Evolutionary conservation across 2,888 invertebrate species (phyloP).

Genomic region (Eupsilia transversa): DNA sequence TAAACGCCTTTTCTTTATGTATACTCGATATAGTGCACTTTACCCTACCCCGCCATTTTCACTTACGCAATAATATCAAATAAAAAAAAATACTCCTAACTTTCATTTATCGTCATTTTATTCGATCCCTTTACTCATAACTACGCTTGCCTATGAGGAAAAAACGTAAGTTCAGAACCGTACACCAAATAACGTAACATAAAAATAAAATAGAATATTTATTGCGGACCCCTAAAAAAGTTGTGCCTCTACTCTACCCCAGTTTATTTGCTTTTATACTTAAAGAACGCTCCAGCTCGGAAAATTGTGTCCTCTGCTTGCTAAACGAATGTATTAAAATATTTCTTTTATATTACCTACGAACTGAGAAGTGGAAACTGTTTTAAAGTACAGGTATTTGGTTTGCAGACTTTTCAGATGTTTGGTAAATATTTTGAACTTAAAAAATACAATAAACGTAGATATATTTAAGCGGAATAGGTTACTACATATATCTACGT

Average conservation of each 20-base stretch:
- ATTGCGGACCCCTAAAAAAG: slow-evolving; percentile 60
- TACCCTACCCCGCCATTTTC: not conserved
- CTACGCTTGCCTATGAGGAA: slow-evolving; percentile 16
- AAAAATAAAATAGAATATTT: slow-evolving; percentile 66
- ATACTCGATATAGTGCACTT: not conserved
- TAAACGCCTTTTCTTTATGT: not conserved
- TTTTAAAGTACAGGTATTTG: not conserved
- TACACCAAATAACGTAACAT: slow-evolving; percentile 59
- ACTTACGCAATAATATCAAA: slow-evolving; percentile 23
- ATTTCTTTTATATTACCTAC: slow-evolving; percentile 45
- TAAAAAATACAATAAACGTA: no score
- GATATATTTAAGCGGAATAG: no score
- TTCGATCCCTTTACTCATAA: slow-evolving; percentile 38
- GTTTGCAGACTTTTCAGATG: not conserved
- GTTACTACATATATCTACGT: no score
- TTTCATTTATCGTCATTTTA: slow-evolving; percentile 47
- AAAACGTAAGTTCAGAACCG: slow-evolving; percentile 40
- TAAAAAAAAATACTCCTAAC: slow-evolving; percentile 9
- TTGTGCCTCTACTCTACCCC: slow-evolving; percentile 52
- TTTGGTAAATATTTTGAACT: not conserved
- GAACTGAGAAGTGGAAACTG: slow-evolving; percentile 3
- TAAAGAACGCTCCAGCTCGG: slow-evolving; percentile 72
- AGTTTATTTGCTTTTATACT: slow-evolving; percentile 79
- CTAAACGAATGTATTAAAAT: slow-evolving; percentile 67
- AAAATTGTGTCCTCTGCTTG: slow-evolving; percentile 73